Conservation (phyloP, 92 coral and sea anemone species). For the Zoanthus gigantus region DNA sequence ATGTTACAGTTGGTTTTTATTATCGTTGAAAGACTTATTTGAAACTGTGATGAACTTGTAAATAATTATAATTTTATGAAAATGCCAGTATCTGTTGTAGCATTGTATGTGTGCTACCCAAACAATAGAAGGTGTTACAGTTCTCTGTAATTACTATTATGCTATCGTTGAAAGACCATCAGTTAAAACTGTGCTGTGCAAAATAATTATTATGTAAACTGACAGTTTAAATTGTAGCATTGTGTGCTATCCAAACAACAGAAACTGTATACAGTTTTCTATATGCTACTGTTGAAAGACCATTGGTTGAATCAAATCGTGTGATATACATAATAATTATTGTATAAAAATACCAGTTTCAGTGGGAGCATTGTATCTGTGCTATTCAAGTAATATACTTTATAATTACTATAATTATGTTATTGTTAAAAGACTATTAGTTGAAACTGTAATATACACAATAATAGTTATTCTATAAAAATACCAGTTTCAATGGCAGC, state of each 20-base stretch:
- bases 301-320: background rate
- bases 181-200: background rate
- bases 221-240: no score
- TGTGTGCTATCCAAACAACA: background rate
- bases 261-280: background rate
- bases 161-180: background rate
- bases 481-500: no score
- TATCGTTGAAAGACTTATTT: background rate
- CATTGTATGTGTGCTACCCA: background rate
- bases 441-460: background rate
- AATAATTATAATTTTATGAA: no score
- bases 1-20: background rate
- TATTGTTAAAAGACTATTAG: background rate
- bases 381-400: background rate
- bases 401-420: background rate
- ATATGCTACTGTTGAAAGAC: background rate
- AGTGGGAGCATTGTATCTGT: background rate
- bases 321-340: background rate
- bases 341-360: no score
- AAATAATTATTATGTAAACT: no score
- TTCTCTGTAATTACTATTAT: no score
- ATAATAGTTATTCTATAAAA: background rate
- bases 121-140: background rate
- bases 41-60: background rate
- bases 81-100: background rate